A percentile compares a stretch with the other conserved stretches of the same genome.
Evolutionary conservation across 2,888 invertebrate species (phyloP).

Genomic region (Macrophya alboannulata): DNA sequence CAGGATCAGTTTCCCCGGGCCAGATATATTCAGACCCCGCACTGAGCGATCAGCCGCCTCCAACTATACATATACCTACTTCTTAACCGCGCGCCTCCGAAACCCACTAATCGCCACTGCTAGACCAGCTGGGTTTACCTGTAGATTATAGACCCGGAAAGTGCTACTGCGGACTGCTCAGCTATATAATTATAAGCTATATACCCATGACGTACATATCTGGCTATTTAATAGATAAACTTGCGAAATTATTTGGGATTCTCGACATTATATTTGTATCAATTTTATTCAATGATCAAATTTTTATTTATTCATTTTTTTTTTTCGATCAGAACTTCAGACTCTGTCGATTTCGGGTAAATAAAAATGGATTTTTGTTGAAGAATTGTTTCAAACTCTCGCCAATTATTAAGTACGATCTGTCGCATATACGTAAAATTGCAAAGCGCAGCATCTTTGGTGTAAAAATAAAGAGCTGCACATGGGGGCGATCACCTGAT

Average conservation of each 20-base stretch:
- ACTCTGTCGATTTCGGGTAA: too few species aligned
- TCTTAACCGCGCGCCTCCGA: conserved; percentile 36
- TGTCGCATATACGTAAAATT: too few species aligned
- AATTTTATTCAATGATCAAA: too few species aligned
- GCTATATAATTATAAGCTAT: neutral
- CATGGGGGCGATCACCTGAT: neutral
- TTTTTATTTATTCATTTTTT: too few species aligned
- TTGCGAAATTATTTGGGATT: too few species aligned
- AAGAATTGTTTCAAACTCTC: too few species aligned
- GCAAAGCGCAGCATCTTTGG: neutral
- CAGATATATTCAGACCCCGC: conserved; percentile 54
- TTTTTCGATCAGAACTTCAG: too few species aligned
- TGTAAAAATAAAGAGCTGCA: neutral
- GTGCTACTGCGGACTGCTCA: conserved; percentile 23
- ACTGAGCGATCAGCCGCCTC: conserved; percentile 25
- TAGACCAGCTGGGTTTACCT: conserved; percentile 38
- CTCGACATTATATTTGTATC: too few species aligned
- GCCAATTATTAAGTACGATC: too few species aligned
- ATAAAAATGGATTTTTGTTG: too few species aligned
- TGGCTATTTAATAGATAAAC: neutral
- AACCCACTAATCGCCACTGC: conserved; percentile 43
- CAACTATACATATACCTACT: neutral
- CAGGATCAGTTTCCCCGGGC: conserved; percentile 57
- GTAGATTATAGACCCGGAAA: conserved; percentile 32
- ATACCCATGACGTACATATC: neutral